A percentile compares a stretch with the other conserved stretches of the same genome.
phyloP scores from a whole-genome alignment of 2,888 invertebrate species.

The Eilema depressum region DNA sequence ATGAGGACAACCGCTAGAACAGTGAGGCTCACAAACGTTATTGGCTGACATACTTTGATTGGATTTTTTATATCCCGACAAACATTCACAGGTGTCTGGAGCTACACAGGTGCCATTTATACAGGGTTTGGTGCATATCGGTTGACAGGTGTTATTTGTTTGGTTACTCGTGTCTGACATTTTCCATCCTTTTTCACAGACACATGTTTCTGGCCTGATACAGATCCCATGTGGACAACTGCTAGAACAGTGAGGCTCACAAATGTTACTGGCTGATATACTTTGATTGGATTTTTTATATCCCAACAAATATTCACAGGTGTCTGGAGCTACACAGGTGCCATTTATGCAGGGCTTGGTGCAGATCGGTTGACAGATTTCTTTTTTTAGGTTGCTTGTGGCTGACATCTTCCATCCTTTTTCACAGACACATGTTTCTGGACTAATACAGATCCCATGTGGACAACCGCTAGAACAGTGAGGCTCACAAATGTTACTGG shows the following conservation, averaged over 20 bases:
- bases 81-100: constrained; percentile 30
- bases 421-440: constrained; percentile 3
- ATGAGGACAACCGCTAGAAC: neutral
- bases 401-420: neutral
- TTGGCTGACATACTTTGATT: neutral
- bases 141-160: constrained; percentile 20
- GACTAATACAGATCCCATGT: neutral
- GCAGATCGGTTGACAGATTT: constrained; percentile 32
- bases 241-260: constrained; percentile 5
- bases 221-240: neutral
- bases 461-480: neutral
- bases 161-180: neutral
- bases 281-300: neutral
- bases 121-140: constrained; percentile 29
- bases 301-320: constrained; percentile 21
- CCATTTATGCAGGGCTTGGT: constrained; percentile 20
- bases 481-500: neutral
- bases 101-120: constrained; percentile 17
- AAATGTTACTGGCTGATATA: neutral
- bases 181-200: constrained; percentile 3
- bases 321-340: constrained; percentile 26
- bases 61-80: constrained; percentile 10
- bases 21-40: neutral
- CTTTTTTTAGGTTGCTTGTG: neutral
- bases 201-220: neutral